A percentile compares a stretch with the other conserved stretches of the same genome.
Conservation (phyloP, 1,140 invertebrate species). For the Limonius californicus region DNA sequence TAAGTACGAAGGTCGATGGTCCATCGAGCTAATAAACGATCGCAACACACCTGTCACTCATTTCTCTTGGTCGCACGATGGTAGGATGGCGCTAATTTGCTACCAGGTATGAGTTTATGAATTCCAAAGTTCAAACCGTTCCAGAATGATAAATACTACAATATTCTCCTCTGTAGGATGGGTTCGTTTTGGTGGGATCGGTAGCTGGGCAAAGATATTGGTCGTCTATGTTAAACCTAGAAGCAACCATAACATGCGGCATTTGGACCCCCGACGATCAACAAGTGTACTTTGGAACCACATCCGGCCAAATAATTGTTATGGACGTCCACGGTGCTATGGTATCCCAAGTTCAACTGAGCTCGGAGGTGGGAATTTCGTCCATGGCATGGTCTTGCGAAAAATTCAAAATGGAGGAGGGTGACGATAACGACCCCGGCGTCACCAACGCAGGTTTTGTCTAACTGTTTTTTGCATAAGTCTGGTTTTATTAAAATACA, state of each 20-base stretch:
- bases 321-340: constrained; percentile 95
- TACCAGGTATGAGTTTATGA: constrained; percentile 78
- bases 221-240: constrained; percentile 95
- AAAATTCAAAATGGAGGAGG: constrained; percentile 97
- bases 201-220: constrained; percentile 96
- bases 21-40: constrained; percentile 98
- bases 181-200: constrained; percentile 93
- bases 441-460: constrained; percentile 42
- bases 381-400: constrained; percentile 95
- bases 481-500: constrained; percentile 3
- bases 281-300: constrained; percentile 95
- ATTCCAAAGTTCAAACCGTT: too few relatives aligned
- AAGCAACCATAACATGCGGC: constrained; percentile 90
- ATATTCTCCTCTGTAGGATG: constrained; percentile 60
- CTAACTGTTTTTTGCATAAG: neutral
- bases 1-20: constrained; percentile 98
- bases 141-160: neutral
- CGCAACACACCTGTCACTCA: constrained; percentile 93
- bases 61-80: constrained; percentile 98
- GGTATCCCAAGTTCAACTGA: constrained; percentile 85
- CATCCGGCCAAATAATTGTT: constrained; percentile 87
- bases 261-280: constrained; percentile 98
- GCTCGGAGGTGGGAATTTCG: constrained; percentile 75
- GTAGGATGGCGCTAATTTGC: constrained; percentile 95
- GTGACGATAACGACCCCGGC: constrained; percentile 64